These are phyloP conservation scores for Arrhamphus sclerolepis DNA, from an alignment of 2,797 vertebrate species.

Conservation along the genomic window DNA sequence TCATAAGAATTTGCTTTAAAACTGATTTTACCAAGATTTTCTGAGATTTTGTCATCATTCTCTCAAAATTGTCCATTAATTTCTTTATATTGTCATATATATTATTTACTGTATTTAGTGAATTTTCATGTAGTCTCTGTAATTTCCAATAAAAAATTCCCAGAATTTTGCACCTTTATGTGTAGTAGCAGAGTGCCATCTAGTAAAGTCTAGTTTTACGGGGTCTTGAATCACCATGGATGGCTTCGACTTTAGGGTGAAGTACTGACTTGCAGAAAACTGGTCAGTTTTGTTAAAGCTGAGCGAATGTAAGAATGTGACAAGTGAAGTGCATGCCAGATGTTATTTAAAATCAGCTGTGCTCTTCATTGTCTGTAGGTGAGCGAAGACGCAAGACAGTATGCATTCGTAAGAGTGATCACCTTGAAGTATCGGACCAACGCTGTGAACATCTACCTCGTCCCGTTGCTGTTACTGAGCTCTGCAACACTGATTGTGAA, in stretches of 20 bases:
- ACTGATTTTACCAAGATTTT: too few relatives aligned
- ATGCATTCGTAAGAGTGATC: constrained; percentile 90
- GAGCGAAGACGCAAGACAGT: constrained; percentile 82
- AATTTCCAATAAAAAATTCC: too few relatives aligned
- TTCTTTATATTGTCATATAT: too few relatives aligned
- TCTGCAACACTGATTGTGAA: constrained; percentile 92
- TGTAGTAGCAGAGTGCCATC: constrained; percentile 35
- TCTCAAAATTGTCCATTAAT: too few relatives aligned
- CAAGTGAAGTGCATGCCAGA: constrained; percentile 37
- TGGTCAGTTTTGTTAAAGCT: constrained; percentile 32
- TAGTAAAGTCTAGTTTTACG: constrained; percentile 10
- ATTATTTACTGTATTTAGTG: too few relatives aligned
- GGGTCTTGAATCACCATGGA: constrained; percentile 20
- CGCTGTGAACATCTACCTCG: constrained; percentile 86
- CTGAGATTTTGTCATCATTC: too few relatives aligned
- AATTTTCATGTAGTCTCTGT: too few relatives aligned
- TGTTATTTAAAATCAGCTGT: constrained; percentile 35
- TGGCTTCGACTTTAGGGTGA: constrained; percentile 18
- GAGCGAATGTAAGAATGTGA: constrained; percentile 43
- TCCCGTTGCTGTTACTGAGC: constrained; percentile 79
- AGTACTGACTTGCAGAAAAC: constrained; percentile 35
- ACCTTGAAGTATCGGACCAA: constrained; percentile 87
- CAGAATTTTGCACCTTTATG: constrained; percentile 3
- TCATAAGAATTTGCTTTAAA: too few relatives aligned
- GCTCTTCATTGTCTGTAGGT: constrained; percentile 81